Evolutionary conservation across 2,888 invertebrate species (phyloP).

Genomic region (Harpagoxenus sublaevis): DNA sequence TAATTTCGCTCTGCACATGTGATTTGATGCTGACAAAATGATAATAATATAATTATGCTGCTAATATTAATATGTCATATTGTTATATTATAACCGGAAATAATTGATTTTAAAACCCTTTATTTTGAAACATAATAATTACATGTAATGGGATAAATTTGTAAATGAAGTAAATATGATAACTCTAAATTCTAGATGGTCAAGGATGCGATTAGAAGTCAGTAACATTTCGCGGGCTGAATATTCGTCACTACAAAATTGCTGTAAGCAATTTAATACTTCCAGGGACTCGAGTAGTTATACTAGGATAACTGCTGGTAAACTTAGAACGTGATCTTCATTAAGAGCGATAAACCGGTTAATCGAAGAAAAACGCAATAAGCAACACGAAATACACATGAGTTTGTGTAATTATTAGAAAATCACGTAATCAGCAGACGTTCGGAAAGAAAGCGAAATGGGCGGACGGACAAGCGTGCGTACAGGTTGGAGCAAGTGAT

Average conservation of each 20-base stretch:
- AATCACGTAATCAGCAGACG: constrained; percentile 3
- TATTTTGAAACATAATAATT: background rate
- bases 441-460: constrained; percentile 35
- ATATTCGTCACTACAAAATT: background rate
- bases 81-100: background rate
- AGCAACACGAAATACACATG: background rate
- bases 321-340: constrained; percentile 15
- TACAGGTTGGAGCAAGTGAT: constrained; percentile 27
- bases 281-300: background rate
- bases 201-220: background rate
- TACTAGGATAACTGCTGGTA: background rate
- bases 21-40: background rate
- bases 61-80: background rate
- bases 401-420: constrained; percentile 27
- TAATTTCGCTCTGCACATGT: background rate
- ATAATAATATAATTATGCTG: background rate
- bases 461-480: background rate
- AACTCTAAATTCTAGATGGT: background rate
- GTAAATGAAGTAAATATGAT: background rate
- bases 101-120: background rate
- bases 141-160: background rate
- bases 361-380: background rate
- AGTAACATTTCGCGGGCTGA: background rate
- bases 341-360: constrained; percentile 9
- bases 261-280: background rate